These are phyloP conservation scores for Stegastes partitus DNA, from an alignment of 2,113 vertebrate species.

Conservation along the genomic window DNA sequence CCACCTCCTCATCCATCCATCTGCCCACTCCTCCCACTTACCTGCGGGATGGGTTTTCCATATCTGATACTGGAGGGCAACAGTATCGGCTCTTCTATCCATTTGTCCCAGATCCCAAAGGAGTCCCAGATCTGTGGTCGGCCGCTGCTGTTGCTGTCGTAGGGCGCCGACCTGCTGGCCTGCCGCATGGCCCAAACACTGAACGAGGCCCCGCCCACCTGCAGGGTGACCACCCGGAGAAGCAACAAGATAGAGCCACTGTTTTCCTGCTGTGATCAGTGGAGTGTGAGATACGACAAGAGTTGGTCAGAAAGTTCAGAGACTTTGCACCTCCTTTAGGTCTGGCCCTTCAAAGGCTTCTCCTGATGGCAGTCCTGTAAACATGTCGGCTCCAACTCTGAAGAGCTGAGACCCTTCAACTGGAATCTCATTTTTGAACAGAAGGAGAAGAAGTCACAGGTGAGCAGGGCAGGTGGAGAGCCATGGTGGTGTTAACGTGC, in stretches of 20 bases:
- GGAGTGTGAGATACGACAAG: no score
- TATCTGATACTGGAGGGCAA: slow-evolving; percentile 92
- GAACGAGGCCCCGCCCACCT: slow-evolving; percentile 9
- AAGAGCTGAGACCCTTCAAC: no score
- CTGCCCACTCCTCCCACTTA: slow-evolving; percentile 15
- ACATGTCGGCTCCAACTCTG: no score
- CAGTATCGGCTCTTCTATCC: slow-evolving; percentile 91
- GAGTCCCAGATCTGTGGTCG: slow-evolving; percentile 89
- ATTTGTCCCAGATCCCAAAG: slow-evolving; percentile 95
- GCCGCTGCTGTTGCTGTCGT: slow-evolving; percentile 77
- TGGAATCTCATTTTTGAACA: no score
- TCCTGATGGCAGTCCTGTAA: no score
- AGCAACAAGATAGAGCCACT: not conserved
- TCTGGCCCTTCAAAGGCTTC: no score
- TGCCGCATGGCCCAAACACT: slow-evolving; percentile 19
- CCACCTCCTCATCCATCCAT: not conserved
- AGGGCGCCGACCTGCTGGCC: slow-evolving; percentile 75
- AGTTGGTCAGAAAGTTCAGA: no score
- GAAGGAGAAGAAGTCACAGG: no score
- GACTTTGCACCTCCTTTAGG: no score
- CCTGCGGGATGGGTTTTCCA: slow-evolving; percentile 88
- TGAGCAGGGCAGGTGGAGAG: no score
- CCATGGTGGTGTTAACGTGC: no score
- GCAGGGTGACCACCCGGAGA: not conserved
- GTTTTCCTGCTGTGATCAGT: no score